Evolutionary conservation across 2,888 invertebrate species (phyloP).

Genomic region (Apomyelois bistriatella): DNA sequence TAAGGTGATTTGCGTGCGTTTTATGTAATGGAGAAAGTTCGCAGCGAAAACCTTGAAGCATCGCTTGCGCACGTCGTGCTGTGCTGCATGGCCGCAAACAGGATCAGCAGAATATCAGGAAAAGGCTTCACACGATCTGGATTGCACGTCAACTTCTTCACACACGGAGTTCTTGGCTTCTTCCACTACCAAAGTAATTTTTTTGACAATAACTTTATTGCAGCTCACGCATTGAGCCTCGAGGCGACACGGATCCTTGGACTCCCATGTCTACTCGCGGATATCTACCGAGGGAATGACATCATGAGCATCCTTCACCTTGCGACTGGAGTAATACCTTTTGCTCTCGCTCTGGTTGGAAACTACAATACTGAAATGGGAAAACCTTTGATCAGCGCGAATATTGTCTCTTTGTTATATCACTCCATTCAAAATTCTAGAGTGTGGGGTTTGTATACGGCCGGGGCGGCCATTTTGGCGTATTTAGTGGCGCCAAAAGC

Average conservation of each 20-base stretch:
- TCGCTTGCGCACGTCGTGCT: conserved; percentile 57
- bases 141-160: conserved; percentile 62
- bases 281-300: conserved; percentile 42
- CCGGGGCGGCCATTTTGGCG: conserved; percentile 47
- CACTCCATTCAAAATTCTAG: conserved; percentile 40
- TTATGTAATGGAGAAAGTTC: not conserved
- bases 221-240: conserved; percentile 44
- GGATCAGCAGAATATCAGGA: conserved; percentile 35
- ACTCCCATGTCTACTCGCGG: conserved; percentile 60
- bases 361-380: conserved; percentile 47
- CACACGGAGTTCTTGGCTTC: conserved; percentile 60
- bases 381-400: conserved; percentile 48
- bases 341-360: conserved; percentile 46
- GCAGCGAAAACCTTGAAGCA: conserved; percentile 44
- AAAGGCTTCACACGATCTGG: conserved; percentile 54
- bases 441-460: conserved; percentile 62
- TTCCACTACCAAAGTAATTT: conserved; percentile 49
- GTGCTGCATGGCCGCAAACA: conserved; percentile 51
- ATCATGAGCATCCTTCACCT: conserved; percentile 44
- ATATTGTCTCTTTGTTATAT: conserved; percentile 51
- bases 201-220: conserved; percentile 46
- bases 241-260: conserved; percentile 54
- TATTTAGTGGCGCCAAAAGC: conserved; percentile 44
- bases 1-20: too few relatives aligned
- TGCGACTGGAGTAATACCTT: conserved; percentile 59